Percentiles rank a stretch among this genome's conserved stretches.
phyloP scores from a whole-genome alignment of 2,888 invertebrate species.

The Hyles lineata region DNA sequence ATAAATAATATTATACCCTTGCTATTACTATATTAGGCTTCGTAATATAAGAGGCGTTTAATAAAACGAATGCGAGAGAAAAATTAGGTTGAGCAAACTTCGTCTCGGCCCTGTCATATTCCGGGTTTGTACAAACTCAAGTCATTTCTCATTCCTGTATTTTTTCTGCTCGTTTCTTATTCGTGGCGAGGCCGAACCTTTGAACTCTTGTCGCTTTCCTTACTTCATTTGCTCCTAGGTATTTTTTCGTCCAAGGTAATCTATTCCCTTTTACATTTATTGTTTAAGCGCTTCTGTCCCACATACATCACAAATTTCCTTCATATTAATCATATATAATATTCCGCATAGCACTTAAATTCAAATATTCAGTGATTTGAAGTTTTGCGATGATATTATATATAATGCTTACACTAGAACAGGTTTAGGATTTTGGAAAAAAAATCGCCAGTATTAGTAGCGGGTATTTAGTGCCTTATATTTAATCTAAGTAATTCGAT shows the following conservation, averaged over 20 bases:
- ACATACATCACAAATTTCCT: slow-evolving; percentile 10
- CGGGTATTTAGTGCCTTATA: too few species aligned
- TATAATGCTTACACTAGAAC: not conserved
- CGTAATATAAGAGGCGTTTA: slow-evolving; percentile 14
- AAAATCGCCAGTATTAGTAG: too few species aligned
- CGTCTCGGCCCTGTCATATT: slow-evolving; percentile 36
- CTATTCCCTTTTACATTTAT: slow-evolving; percentile 40
- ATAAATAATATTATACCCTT: not conserved
- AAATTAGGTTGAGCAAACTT: slow-evolving; percentile 40
- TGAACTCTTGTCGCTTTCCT: slow-evolving; percentile 42
- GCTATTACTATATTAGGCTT: not conserved
- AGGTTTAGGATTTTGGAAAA: too few species aligned
- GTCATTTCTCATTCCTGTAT: slow-evolving; percentile 45
- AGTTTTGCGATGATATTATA: not conserved
- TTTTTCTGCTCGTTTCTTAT: slow-evolving; percentile 43
- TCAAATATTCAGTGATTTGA: too few species aligned
- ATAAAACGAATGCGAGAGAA: slow-evolving; percentile 37
- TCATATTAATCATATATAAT: not conserved
- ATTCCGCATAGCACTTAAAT: not conserved
- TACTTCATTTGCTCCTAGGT: slow-evolving; percentile 42
- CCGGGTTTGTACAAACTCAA: slow-evolving; percentile 36
- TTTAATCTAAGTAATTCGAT: too few species aligned
- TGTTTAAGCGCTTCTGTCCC: slow-evolving; percentile 34
- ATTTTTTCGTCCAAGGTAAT: slow-evolving; percentile 40
- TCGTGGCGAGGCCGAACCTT: slow-evolving; percentile 39